These are phyloP conservation scores for Myiotriccus ornatus DNA, from an alignment of 2,797 vertebrate species.

Conservation along the genomic window DNA sequence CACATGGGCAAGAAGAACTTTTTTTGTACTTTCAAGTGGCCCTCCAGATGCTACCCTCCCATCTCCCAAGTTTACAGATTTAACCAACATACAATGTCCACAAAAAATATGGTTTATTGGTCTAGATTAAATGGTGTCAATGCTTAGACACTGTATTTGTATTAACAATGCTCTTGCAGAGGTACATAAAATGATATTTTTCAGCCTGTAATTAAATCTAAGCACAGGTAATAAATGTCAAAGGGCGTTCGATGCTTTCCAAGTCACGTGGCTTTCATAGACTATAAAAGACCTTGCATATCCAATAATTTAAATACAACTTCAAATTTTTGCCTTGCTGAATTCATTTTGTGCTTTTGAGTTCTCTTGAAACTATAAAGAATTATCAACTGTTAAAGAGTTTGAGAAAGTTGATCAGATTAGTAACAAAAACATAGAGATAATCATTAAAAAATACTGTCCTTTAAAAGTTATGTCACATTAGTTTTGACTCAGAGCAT, in stretches of 20 bases:
- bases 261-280: neutral
- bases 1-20: rapidly evolving
- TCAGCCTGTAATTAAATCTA: neutral
- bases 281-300: neutral
- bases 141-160: neutral
- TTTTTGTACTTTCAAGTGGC: neutral
- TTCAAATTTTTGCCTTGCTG: neutral
- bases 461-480: neutral
- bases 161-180: neutral
- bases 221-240: neutral
- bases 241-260: neutral
- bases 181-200: neutral
- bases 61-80: neutral
- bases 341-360: constrained; percentile 24
- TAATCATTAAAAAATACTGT: neutral
- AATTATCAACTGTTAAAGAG: neutral
- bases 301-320: neutral
- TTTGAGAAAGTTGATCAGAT: neutral
- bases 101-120: constrained; percentile 51
- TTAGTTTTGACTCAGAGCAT: neutral
- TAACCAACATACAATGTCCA: neutral
- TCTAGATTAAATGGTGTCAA: neutral
- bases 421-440: neutral
- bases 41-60: neutral
- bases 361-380: neutral